Evolutionary conservation across 2,888 invertebrate genomes (phyloP).

Genomic region (Drosophila algonquin): DNA sequence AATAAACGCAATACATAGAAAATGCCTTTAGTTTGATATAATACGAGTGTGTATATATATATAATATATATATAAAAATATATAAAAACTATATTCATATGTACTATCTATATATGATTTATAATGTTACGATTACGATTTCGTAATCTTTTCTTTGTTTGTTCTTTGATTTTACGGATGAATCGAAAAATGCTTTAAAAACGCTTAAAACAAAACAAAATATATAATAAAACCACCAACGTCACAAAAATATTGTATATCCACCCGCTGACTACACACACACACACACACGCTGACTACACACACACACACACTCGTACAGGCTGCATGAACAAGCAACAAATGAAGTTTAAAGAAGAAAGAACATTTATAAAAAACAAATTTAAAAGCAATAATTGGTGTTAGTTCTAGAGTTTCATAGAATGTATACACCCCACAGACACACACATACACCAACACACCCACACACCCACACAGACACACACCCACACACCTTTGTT

Average conservation of each 20-base stretch:
- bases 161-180: conserved; percentile 60
- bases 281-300: conserved; percentile 5
- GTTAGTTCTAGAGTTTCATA: conserved; percentile 43
- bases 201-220: conserved; percentile 57
- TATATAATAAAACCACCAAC: conserved; percentile 38
- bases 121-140: conserved; percentile 66
- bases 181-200: conserved; percentile 29
- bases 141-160: conserved; percentile 72
- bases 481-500: neutral
- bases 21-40: conserved; percentile 8
- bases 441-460: neutral
- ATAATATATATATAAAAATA: no score
- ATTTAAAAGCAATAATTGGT: conserved; percentile 36
- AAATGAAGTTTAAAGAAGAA: conserved; percentile 61
- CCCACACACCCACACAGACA: neutral
- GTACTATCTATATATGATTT: conserved; percentile 44
- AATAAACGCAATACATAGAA: conserved; percentile 29
- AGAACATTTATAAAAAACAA: conserved; percentile 7
- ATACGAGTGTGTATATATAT: neutral
- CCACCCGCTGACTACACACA: conserved; percentile 31
- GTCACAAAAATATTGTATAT: conserved; percentile 26
- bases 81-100: conserved; percentile 10
- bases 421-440: conserved; percentile 19
- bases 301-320: conserved; percentile 17
- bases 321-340: conserved; percentile 81